Evolutionary conservation across 2,113 vertebrate genomes (phyloP).

Genomic region (Oryzias javanicus): DNA sequence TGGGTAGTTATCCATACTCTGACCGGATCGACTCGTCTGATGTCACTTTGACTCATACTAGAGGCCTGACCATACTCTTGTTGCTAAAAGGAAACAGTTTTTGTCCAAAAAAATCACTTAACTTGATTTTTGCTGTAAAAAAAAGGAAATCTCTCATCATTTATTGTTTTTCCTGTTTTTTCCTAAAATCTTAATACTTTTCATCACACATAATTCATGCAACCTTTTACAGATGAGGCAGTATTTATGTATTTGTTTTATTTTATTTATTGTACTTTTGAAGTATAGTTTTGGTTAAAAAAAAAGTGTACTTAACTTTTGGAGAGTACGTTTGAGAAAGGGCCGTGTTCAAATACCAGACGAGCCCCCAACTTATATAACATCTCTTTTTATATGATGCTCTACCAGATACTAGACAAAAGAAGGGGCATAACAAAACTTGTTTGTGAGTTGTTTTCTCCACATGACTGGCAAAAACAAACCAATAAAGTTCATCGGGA

Average conservation of each 20-base stretch:
- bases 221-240: too few species aligned
- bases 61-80: neutral
- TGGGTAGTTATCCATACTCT: neutral
- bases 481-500: too few species aligned
- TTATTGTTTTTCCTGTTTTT: constrained; percentile 1
- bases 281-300: too few species aligned
- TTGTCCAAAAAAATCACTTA: neutral
- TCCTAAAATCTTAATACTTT: constrained; percentile 12
- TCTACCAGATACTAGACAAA: too few species aligned
- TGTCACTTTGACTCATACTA: constrained; percentile 14
- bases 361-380: too few species aligned
- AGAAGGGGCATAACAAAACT: too few species aligned
- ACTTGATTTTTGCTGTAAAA: neutral
- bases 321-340: too few species aligned
- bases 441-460: neutral
- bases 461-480: neutral
- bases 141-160: constrained; percentile 2
- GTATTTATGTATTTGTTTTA: too few species aligned
- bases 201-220: constrained; percentile 2
- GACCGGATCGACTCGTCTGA: constrained; percentile 7
- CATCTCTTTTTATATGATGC: too few species aligned
- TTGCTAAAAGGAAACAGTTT: neutral
- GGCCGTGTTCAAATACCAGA: too few species aligned
- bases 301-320: too few species aligned
- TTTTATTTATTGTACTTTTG: too few species aligned